phyloP scores from a whole-genome alignment of 2,888 invertebrate species.

The Meganola albula region DNA sequence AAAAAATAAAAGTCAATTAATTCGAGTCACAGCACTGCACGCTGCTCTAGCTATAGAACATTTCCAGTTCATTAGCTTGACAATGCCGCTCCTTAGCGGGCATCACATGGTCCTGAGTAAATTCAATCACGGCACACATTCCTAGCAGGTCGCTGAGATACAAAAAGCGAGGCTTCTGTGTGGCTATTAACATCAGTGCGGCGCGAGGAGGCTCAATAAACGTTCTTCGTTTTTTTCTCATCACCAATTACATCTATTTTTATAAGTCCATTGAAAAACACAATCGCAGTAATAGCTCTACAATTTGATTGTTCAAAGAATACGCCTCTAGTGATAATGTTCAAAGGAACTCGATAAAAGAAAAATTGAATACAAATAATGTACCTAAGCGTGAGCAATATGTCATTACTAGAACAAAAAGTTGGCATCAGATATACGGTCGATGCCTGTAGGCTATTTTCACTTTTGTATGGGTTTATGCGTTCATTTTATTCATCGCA shows the following conservation, averaged over 20 bases:
- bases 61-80: constrained; percentile 11
- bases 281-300: constrained; percentile 54
- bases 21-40: background rate
- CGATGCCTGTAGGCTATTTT: constrained; percentile 17
- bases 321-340: constrained; percentile 45
- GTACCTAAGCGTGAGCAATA: constrained; percentile 26
- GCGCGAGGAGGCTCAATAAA: constrained; percentile 43
- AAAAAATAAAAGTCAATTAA: background rate
- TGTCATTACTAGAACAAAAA: constrained; percentile 29
- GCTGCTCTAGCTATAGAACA: background rate
- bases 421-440: constrained; percentile 13
- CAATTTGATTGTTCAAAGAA: constrained; percentile 50
- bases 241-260: constrained; percentile 63
- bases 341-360: constrained; percentile 40
- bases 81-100: constrained; percentile 11
- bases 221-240: constrained; percentile 54
- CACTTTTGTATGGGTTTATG: constrained; percentile 14
- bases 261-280: constrained; percentile 57
- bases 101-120: constrained; percentile 11
- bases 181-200: constrained; percentile 39
- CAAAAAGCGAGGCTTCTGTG: constrained; percentile 42
- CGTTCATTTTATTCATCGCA: constrained; percentile 6
- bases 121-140: constrained; percentile 25
- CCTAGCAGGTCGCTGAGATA: constrained; percentile 22
- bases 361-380: constrained; percentile 38